Percentiles rank a stretch among this genome's conserved stretches.
Conservation (phyloP, 2,113 vertebrate species). For the Poecilia latipinna region DNA sequence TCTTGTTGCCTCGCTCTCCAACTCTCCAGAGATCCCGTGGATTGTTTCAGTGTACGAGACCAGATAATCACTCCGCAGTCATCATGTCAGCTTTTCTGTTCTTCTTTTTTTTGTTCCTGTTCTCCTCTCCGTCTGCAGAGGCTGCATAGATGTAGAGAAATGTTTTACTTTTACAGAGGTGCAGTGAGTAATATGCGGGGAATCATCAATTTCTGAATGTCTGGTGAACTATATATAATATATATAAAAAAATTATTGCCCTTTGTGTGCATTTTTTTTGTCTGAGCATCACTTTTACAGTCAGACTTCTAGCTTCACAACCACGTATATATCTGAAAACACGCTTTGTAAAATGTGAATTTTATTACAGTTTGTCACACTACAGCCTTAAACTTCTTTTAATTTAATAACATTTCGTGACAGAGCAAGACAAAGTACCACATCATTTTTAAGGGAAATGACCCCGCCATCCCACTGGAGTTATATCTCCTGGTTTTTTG, state of each 20-base stretch:
- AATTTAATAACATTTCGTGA: too few relatives aligned
- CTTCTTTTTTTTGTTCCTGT: not conserved
- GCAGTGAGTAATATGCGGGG: slow-evolving; percentile 27
- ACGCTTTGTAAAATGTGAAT: too few relatives aligned
- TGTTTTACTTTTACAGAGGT: slow-evolving; percentile 23
- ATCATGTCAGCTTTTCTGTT: slow-evolving; percentile 55
- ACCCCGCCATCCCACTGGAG: too few relatives aligned
- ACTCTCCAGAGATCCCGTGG: slow-evolving; percentile 63
- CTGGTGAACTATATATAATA: slow-evolving; percentile 5
- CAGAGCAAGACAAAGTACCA: too few relatives aligned
- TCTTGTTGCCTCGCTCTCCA: slow-evolving; percentile 61
- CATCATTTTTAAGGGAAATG: too few relatives aligned
- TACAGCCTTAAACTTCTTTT: too few relatives aligned
- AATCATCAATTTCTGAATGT: slow-evolving; percentile 13
- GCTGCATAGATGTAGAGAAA: slow-evolving; percentile 52
- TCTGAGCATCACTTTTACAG: slow-evolving; percentile 9
- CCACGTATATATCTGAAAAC: too few relatives aligned
- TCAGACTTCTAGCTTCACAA: not conserved
- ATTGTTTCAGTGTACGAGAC: slow-evolving; percentile 71
- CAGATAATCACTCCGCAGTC: slow-evolving; percentile 71
- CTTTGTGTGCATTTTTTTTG: not conserved
- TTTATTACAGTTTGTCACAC: too few relatives aligned
- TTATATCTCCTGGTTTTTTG: too few relatives aligned
- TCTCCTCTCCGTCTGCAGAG: slow-evolving; percentile 35
- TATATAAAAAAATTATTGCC: slow-evolving; percentile 45